A percentile compares a stretch with the other conserved stretches of the same genome.
These are phyloP conservation scores for Schizotus pectinicornis DNA, from an alignment of 2,888 invertebrate genomes.

Conservation along the genomic window DNA sequence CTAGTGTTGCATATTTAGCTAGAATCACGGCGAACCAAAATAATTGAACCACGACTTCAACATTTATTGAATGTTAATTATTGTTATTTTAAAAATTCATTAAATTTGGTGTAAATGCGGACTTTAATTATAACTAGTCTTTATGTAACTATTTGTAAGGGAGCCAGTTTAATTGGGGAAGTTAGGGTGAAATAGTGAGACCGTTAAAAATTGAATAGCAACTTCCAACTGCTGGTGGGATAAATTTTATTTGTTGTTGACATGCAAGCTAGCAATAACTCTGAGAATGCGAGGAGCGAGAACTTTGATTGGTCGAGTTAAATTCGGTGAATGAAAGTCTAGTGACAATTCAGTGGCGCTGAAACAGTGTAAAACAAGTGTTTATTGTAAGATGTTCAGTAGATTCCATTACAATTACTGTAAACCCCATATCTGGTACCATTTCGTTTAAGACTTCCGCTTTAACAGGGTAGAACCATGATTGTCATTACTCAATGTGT, in stretches of 20 bases:
- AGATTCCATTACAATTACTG: conserved; percentile 16
- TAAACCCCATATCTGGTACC: not conserved
- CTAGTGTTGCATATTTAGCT: conserved; percentile 19
- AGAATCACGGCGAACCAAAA: conserved; percentile 13
- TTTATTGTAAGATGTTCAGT: conserved; percentile 17
- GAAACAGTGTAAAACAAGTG: conserved; percentile 23
- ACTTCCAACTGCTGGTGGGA: conserved; percentile 19
- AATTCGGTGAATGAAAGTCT: conserved; percentile 11
- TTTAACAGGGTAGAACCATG: conserved; percentile 24
- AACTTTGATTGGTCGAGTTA: conserved; percentile 15
- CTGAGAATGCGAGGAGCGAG: conserved; percentile 8
- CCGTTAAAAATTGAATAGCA: conserved; percentile 9
- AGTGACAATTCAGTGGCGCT: conserved; percentile 22
- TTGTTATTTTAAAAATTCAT: conserved; percentile 21
- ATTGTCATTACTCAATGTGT: conserved; percentile 12
- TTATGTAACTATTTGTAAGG: not conserved
- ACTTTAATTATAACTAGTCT: conserved; percentile 4
- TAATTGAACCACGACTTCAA: conserved; percentile 28
- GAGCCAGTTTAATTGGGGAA: conserved; percentile 13
- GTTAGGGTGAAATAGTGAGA: conserved; percentile 16
- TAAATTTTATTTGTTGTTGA: conserved; percentile 28
- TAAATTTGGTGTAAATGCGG: conserved; percentile 24
- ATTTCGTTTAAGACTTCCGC: conserved; percentile 15
- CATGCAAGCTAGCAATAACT: conserved; percentile 23
- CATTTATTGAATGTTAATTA: conserved; percentile 27